Conservation (phyloP, 2,888 invertebrate genomes). For the Rhimphoctona megacephalus region DNA sequence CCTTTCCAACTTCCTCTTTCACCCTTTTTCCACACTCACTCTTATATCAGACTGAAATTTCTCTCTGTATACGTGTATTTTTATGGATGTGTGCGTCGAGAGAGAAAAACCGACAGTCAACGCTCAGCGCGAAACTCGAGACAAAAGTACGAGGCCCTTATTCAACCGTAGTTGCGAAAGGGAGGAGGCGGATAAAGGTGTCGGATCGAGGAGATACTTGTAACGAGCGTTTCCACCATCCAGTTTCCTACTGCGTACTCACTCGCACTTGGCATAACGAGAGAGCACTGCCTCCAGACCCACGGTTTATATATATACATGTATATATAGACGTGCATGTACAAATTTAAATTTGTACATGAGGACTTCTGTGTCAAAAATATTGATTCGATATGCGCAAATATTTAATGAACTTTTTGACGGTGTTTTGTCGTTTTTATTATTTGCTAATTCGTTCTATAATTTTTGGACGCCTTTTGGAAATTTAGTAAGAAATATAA, state of each 20-base stretch:
- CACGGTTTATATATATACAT: constrained; percentile 11
- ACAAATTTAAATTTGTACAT: background rate
- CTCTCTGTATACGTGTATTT: constrained; percentile 11
- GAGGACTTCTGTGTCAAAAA: background rate
- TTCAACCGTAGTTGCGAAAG: background rate
- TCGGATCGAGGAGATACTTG: constrained; percentile 61
- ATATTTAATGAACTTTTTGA: background rate
- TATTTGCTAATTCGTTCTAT: background rate
- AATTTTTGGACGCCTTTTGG: background rate
- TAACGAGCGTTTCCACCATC: constrained; percentile 49
- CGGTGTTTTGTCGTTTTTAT: background rate
- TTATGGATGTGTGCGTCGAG: background rate
- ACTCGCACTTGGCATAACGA: constrained; percentile 30
- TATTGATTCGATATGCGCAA: background rate
- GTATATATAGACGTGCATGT: background rate
- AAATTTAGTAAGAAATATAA: background rate
- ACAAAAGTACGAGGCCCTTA: constrained; percentile 43
- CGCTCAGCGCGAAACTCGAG: constrained; percentile 36
- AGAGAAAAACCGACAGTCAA: constrained; percentile 40
- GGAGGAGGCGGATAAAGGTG: constrained; percentile 37
- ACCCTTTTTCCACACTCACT: constrained; percentile 56
- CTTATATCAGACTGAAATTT: constrained; percentile 45
- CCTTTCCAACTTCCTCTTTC: constrained; percentile 53
- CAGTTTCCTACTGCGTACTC: constrained; percentile 38
- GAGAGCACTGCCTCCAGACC: constrained; percentile 35